Percentiles rank a stretch among this genome's conserved stretches.
Evolutionary conservation across 2,888 invertebrate genomes (phyloP).

Genomic region (Operophtera brumata): DNA sequence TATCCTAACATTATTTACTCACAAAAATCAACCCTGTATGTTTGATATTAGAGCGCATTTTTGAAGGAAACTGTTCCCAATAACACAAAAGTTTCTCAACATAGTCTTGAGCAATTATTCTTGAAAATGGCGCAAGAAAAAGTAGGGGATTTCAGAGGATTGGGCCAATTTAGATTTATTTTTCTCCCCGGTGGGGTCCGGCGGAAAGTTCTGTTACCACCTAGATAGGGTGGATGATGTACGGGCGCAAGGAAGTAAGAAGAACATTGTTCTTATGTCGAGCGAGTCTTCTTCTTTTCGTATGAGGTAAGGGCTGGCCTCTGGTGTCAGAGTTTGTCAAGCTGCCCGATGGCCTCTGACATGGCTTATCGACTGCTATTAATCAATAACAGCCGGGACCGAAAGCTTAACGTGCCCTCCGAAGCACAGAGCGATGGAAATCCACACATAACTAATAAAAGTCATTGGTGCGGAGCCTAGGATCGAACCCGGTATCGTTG

Average conservation of each 20-base stretch:
- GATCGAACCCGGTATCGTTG: too few species aligned
- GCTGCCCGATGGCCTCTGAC: too few species aligned
- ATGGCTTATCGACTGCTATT: too few species aligned
- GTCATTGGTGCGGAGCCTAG: too few species aligned
- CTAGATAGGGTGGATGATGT: conserved; percentile 43
- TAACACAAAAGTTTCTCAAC: conserved; percentile 55
- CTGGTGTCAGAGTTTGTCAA: too few species aligned
- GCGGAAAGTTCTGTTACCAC: conserved; percentile 66
- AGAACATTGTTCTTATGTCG: background rate
- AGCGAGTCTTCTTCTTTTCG: too few species aligned
- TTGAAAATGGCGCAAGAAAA: conserved; percentile 75
- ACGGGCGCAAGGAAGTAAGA: conserved; percentile 20
- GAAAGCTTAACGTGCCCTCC: too few species aligned
- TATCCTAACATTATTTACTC: conserved; percentile 29
- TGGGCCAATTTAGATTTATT: conserved; percentile 79
- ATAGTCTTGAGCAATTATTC: conserved; percentile 70
- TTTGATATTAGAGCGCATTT: conserved; percentile 27
- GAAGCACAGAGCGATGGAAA: too few species aligned
- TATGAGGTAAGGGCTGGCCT: too few species aligned
- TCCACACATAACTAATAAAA: too few species aligned
- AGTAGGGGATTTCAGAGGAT: conserved; percentile 76
- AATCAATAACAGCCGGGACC: too few species aligned
- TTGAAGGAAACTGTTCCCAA: conserved; percentile 27
- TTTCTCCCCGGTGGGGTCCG: conserved; percentile 67
- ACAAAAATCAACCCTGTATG: conserved; percentile 23